phyloP scores from a whole-genome alignment of 2,888 invertebrate species.

The Clunio marinus region DNA sequence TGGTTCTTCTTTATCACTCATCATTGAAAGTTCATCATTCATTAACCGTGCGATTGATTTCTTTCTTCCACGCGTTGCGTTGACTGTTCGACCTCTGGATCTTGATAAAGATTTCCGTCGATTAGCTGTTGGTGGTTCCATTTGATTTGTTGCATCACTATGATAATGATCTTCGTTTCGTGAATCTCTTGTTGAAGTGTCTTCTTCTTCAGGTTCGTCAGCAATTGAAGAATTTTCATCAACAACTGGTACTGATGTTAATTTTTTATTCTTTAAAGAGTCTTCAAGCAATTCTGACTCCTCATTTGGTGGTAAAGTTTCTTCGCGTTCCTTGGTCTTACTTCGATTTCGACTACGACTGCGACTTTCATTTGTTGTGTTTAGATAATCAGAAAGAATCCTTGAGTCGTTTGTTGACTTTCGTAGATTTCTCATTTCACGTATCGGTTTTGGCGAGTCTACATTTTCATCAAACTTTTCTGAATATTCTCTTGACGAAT shows the following conservation, averaged over 20 bases:
- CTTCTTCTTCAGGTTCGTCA: background rate
- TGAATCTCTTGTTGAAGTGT: background rate
- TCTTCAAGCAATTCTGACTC: background rate
- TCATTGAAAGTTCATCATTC: background rate
- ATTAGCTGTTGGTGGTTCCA: constrained; percentile 2
- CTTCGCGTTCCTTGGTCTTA: background rate
- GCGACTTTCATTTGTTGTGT: constrained; percentile 40
- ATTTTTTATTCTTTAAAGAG: background rate
- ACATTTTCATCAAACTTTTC: background rate
- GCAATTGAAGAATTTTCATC: background rate
- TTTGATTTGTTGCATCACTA: background rate
- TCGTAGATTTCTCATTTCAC: constrained; percentile 61
- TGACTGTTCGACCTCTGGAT: background rate
- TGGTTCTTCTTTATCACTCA: constrained; percentile 1
- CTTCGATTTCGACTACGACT: constrained; percentile 8
- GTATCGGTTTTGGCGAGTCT: constrained; percentile 47
- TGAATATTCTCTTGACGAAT: background rate
- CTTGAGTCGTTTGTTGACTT: constrained; percentile 66
- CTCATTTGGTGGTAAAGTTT: background rate
- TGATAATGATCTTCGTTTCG: too few species aligned
- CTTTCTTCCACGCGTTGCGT: background rate
- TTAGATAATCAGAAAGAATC: constrained; percentile 59
- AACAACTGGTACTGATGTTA: background rate
- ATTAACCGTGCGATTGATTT: background rate
- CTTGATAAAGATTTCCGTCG: constrained; percentile 22